These are phyloP conservation scores for Corythornis vintsioides DNA, from an alignment of 2,113 vertebrate genomes.

Conservation along the genomic window DNA sequence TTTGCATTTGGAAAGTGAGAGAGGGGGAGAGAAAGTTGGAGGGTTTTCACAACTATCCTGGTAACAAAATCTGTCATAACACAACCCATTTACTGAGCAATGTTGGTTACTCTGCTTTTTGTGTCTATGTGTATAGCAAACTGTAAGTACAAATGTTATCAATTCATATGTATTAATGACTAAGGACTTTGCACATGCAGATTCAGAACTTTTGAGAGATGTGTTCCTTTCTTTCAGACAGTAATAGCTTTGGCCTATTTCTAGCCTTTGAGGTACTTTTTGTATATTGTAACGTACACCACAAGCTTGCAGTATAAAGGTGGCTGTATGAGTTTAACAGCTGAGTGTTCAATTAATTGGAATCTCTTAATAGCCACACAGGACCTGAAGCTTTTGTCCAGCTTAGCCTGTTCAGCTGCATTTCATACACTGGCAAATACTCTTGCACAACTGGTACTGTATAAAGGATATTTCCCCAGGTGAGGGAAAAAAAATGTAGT, in stretches of 20 bases:
- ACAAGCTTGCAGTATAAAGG: background rate
- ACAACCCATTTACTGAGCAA: background rate
- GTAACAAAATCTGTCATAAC: background rate
- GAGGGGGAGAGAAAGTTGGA: background rate
- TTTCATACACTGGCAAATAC: background rate
- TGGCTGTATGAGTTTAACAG: background rate
- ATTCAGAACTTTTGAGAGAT: background rate
- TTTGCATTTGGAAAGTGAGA: background rate
- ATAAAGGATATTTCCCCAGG: background rate
- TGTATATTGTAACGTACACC: background rate
- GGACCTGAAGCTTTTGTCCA: background rate
- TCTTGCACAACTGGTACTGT: background rate
- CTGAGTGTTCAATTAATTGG: background rate
- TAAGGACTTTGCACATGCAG: background rate
- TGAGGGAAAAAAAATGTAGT: background rate
- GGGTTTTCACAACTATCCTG: background rate
- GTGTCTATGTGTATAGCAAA: background rate
- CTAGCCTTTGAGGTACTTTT: background rate
- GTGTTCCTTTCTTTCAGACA: background rate
- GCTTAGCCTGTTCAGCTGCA: background rate
- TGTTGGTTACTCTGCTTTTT: background rate
- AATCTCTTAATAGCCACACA: background rate
- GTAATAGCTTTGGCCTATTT: background rate
- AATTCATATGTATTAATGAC: background rate
- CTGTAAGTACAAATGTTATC: background rate